phyloP scores from a whole-genome alignment of 37 sponge, comb jelly and placozoan species.

The Hexactinellida sp. region DNA sequence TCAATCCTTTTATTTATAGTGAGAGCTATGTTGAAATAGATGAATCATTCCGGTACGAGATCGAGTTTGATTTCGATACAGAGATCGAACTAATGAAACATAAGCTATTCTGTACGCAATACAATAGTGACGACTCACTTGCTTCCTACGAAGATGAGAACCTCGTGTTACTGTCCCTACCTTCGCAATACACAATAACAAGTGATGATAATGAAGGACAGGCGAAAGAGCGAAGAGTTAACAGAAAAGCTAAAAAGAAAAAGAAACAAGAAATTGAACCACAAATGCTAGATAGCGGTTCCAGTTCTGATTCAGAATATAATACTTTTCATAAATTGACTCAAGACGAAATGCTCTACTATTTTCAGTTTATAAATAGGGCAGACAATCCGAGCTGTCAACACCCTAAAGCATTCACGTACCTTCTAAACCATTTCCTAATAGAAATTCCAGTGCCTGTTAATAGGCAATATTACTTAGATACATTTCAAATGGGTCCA shows the following conservation, averaged over 20 bases:
- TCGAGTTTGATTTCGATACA: neutral
- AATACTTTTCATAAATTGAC: neutral
- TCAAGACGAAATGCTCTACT: neutral
- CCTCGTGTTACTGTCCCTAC: neutral
- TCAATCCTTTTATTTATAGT: neutral
- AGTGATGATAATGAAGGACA: neutral
- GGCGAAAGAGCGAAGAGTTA: neutral
- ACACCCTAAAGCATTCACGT: neutral
- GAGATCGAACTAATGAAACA: neutral
- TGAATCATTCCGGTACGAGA: neutral
- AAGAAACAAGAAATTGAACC: neutral
- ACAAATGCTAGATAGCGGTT: neutral
- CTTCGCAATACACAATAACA: neutral
- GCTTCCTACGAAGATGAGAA: neutral
- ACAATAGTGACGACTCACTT: constrained; percentile 11
- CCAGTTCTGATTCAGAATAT: neutral
- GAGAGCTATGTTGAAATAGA: neutral
- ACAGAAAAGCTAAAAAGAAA: neutral
- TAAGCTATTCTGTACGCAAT: neutral
- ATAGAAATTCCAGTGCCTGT: neutral
- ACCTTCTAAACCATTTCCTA: neutral
- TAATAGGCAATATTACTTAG: neutral
- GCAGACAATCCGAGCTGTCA: constrained; percentile 4
- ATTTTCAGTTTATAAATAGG: neutral
- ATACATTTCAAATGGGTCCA: neutral